phyloP scores from a whole-genome alignment of 2,797 vertebrate species.

The Lateolabrax maculatus region DNA sequence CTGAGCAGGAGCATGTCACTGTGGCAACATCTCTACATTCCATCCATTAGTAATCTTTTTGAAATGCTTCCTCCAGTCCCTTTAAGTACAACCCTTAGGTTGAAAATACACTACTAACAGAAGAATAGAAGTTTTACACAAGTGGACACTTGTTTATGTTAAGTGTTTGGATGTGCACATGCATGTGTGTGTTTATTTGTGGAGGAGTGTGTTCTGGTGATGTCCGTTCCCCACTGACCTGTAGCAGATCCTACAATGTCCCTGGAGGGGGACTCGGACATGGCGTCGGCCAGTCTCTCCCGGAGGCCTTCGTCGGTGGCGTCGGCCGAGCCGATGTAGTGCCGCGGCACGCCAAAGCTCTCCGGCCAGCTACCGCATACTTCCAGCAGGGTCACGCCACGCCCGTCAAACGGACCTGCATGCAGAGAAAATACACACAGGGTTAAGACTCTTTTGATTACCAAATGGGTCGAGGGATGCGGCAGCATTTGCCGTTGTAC shows the following conservation, averaged over 20 bases:
- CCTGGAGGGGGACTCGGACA: slow-evolving; percentile 96
- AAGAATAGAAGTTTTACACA: not conserved
- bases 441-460: not conserved
- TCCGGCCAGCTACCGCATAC: slow-evolving; percentile 99
- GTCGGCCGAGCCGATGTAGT: slow-evolving; percentile 90
- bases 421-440: slow-evolving; percentile 11
- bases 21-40: not conserved
- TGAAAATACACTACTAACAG: not conserved
- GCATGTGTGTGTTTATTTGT: not conserved
- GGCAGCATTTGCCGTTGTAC: not conserved
- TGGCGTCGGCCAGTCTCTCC: slow-evolving; percentile 96
- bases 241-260: slow-evolving; percentile 95
- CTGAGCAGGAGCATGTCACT: not conserved
- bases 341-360: slow-evolving; percentile 92
- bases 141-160: not conserved
- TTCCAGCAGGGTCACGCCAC: slow-evolving; percentile 96
- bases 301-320: slow-evolving; percentile 94
- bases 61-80: not conserved
- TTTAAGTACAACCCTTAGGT: not conserved
- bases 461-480: not conserved
- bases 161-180: not conserved
- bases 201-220: not conserved
- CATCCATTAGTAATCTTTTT: not conserved
- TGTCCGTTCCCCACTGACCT: slow-evolving; percentile 84
- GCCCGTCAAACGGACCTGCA: slow-evolving; percentile 92